Base-by-base conservation (phyloP, 2,113 vertebrate species). In the Oncorhynchus kisutch region DNA sequence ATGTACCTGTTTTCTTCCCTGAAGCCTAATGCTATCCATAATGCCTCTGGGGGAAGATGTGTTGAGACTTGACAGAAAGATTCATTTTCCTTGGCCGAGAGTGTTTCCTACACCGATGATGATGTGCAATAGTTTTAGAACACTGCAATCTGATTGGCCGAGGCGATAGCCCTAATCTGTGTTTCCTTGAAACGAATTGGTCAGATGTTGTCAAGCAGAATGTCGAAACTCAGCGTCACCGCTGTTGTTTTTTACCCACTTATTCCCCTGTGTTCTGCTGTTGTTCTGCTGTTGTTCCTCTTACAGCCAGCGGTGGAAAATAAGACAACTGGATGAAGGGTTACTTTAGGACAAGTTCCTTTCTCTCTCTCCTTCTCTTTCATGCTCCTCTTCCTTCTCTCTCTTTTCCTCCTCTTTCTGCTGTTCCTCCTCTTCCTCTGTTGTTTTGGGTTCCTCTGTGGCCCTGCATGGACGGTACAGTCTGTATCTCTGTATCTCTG, bases 261-360 rank as follows among this genome's bases (percentile, higher is more conserved):
- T 20, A 71, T 64, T 29, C 18, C 24, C 3, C 13, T 2, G 49
- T 4, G 34, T 39, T 39, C 7, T 39, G 34, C 31, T 34, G 31
- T 7, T 82, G 34, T 39, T 39, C 34, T 39, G 34, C 39, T 39
- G 39, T 2, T 39, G 39, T 39, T 9, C 39, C 39, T 45, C 39
- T 45, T 45, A 45, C 39, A 45, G 9, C 39, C 0, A 8, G 39
- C 8, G 8, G 39, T 0, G 39, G 49, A 59, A 62, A 25, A 60
- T 51, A 6, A 5, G 39, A n/a, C 48, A 84, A 84, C 64, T 85
- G 25, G 78, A 80, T 79, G 71, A 91, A 81, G 85, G 83, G 78
- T 83, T 49, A 84, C 22, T 65, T 70, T 69, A 72, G 60, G 72
- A 14, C 24, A 73, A 22, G 51, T 54, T 54, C 16, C 12, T 64